Evolutionary conservation across 2,797 vertebrate species (phyloP), one percentile per base, ranked within the genome.

Genomic region (Sandelia bainsii): DNA sequence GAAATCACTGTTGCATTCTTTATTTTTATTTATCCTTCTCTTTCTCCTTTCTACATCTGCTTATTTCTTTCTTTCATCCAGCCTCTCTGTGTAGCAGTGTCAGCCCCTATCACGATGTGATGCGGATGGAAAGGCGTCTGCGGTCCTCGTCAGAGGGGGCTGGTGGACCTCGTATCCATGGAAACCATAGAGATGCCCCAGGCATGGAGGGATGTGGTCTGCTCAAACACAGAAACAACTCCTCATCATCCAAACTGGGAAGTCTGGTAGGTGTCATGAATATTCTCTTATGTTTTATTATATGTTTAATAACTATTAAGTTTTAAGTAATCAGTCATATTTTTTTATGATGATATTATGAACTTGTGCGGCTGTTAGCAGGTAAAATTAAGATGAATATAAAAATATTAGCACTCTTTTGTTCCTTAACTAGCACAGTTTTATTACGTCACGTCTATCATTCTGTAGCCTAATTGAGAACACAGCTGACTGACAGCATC

Each of bases 141-240:
- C 94, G 98, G 58, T 99, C 98, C 1, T 97, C 98, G 0, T 99
- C 98, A 4, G 98, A 99, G 92, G 97, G 98, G 22, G 95, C 97
- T 12, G 97, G 97, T 72, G 96, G 96, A 29, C 95, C 96, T 80
- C 94, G 95, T 60, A 92, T 96, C 91, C 95, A 96, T 85, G 91
- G 96, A 64, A 98, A 96, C 87, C 95, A 96, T 44, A 95, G 92
- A 85, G 97, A 98, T 57, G 95, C 93, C 79, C 95, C 93, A 1
- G 63, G 82, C 61, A 94, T 95, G 60, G 97, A 98, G 52, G 84
- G 89, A 20, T 94, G 83, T 60, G 93, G 93, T 81, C 93, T 98
- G 46, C 90, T 94, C 52, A 98, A 97, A 73, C 96, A 97, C 85
- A 95, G 96, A 89, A 92, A 96, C 70, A 94, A 95, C 84, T 99